Base-by-base conservation (phyloP, 2,888 invertebrate genomes). In the Autographa gamma region DNA sequence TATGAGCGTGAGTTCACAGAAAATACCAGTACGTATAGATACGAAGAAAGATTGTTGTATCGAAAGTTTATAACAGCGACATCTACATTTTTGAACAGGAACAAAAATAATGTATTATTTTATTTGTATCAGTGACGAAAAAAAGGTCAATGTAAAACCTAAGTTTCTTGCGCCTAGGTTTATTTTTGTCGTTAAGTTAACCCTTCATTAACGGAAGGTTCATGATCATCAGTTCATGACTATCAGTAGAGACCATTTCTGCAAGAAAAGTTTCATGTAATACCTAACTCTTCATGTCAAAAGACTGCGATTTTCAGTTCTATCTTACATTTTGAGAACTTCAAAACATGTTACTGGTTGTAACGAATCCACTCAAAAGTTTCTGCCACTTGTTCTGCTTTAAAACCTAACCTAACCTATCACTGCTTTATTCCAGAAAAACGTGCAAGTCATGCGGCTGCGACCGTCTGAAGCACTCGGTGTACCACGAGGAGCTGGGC, bases 381-480 rank as follows among this genome's bases (percentile, higher is more conserved):
- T 14, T 14, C 13, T 43, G 2, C 43, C 43, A 43, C 5, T 3
- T 16, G 14, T 16, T 43, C 43, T 43, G 14, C 16, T 14, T 2
- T 43, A 3, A 43, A 25, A 25, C 13, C 2, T 11, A 5, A 13
- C 4, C 25, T 25, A 56, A 54, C 8, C 18, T 11, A 4, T 9
- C 25, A 0, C 18, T 74, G 9, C 73, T 86, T 90, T 66, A 83
- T 96, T 97, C 0, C 96, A 99, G 99, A 93, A 99, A 99, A 95
- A 98, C 98, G 66, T 99, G 99, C 95, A 97, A 97, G 89, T 97
- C 98, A 78, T 99, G 99, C 95, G 98, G 98, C 89, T 99, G 99
- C 93, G 97, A 98, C 41, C 96, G 98, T 63, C 98, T 99, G 86
- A 96, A 97, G 71, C 99, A 99, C 95, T 98, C 98, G 86, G 97